Evolutionary conservation across 2,888 invertebrate genomes (phyloP), one percentile per base, ranked within the genome.

Genomic region (Cataglyphis albicans): DNA sequence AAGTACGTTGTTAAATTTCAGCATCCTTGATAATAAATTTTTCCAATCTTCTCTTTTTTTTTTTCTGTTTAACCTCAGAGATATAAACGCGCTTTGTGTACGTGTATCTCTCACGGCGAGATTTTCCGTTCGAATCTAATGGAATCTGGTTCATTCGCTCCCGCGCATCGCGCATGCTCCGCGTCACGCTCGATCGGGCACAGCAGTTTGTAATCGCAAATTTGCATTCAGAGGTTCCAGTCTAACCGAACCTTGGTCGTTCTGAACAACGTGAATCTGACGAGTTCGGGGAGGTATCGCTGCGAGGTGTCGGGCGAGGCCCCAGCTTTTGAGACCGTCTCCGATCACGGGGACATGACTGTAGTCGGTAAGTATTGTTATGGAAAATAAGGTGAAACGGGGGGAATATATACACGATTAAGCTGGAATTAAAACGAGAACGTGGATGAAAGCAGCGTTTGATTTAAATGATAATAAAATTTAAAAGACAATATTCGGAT

Each of bases 291-390:
- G 73, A 94, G 96, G 84, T 97, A 97, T 94, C 95, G 96, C 86
- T 97, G 97, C 93, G 97, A 97, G 93, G 97, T 97, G 88, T 97
- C 97, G 81, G 97, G 96, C 59, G 97, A 97, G 93, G 97, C 97
- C 67, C 97, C 97, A 67, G 96, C 96, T 86, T 97, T 97, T 93
- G 96, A 96, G 93, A 97, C 97, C 78, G 96, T 97, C 89, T 96
- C 96, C 65, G 96, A 96, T 92, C 96, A 96, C 91, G 96, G 96
- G 88, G 96, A 96, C 91, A 97, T 97, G 96, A 95, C 95, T 90
- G 96, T 97, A 91, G 97, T 97, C 84, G 96, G 97, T 97, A 95
- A 96, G 96, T 80, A 72, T 80, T 59, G 35, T 96, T 57, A 83
- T 76, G 78, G 57, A 76, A 72, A 80, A 18, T 80, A 48, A 80